Evolutionary conservation across 2,797 vertebrate genomes (phyloP).

Genomic region (Phalanger gymnotis): DNA sequence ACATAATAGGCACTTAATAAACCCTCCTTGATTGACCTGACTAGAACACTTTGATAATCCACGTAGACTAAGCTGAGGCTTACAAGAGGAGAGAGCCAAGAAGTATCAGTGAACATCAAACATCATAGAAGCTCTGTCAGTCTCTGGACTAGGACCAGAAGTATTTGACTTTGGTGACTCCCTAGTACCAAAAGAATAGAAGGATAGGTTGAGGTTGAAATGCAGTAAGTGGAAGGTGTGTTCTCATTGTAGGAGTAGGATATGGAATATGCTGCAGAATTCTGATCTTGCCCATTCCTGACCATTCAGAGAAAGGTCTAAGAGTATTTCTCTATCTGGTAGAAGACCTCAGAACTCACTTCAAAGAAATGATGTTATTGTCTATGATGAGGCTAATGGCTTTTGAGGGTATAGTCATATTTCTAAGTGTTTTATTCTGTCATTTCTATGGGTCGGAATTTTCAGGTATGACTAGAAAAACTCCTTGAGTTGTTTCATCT

Average conservation of each 20-base stretch:
- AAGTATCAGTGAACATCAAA: not conserved
- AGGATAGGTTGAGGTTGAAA: not conserved
- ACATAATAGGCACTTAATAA: not conserved
- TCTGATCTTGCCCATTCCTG: not conserved
- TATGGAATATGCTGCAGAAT: not conserved
- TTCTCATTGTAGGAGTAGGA: not conserved
- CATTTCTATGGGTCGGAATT: not conserved
- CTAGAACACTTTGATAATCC: not conserved
- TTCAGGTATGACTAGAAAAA: not conserved
- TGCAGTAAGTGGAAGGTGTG: not conserved
- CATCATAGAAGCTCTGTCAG: not conserved
- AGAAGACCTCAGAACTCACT: not conserved
- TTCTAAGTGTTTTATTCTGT: too few relatives aligned
- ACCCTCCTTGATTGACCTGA: not conserved
- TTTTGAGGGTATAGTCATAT: not conserved
- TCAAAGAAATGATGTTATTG: not conserved
- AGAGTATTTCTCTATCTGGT: not conserved
- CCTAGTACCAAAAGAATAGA: not conserved
- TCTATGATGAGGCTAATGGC: not conserved
- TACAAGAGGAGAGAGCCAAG: not conserved
- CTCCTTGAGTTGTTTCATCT: not conserved
- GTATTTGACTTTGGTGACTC: not conserved
- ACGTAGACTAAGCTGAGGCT: not conserved
- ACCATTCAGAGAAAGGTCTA: not conserved
- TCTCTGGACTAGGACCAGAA: not conserved